phyloP scores from a whole-genome alignment of 2,888 invertebrate genomes.

The Ochropleura leucogaster region DNA sequence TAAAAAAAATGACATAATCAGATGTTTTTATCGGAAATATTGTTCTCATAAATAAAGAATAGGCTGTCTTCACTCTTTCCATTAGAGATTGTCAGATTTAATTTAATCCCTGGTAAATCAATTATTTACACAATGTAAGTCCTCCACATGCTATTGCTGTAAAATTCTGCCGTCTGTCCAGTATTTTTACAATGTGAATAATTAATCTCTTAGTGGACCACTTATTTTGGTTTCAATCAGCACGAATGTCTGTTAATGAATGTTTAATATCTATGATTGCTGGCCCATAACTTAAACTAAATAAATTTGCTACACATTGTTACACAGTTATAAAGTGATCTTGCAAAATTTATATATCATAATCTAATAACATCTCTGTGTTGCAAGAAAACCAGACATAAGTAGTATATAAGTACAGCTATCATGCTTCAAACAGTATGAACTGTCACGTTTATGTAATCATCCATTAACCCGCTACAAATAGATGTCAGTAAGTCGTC shows the following conservation, averaged over 20 bases:
- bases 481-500: slow-evolving; percentile 25
- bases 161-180: not conserved
- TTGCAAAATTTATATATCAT: not conserved
- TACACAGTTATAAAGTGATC: not conserved
- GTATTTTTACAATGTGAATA: slow-evolving; percentile 26
- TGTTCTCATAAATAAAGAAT: not conserved
- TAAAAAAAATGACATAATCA: too few relatives aligned
- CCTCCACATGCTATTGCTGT: not conserved
- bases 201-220: slow-evolving; percentile 2
- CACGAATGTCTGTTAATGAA: not conserved
- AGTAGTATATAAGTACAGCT: slow-evolving; percentile 17
- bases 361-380: slow-evolving; percentile 32
- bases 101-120: slow-evolving; percentile 10
- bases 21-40: not conserved
- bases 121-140: slow-evolving; percentile 23
- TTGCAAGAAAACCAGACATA: slow-evolving; percentile 30
- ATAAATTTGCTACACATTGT: slow-evolving; percentile 3
- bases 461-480: slow-evolving; percentile 43
- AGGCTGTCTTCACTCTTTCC: not conserved
- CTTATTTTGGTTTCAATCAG: slow-evolving; percentile 14
- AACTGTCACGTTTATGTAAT: slow-evolving; percentile 54
- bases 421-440: slow-evolving; percentile 33
- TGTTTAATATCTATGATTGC: slow-evolving; percentile 4
- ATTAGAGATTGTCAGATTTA: slow-evolving; percentile 9
- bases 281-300: not conserved